Conservation (phyloP, 2,113 vertebrate genomes). For the Ageneiosus marmoratus region DNA sequence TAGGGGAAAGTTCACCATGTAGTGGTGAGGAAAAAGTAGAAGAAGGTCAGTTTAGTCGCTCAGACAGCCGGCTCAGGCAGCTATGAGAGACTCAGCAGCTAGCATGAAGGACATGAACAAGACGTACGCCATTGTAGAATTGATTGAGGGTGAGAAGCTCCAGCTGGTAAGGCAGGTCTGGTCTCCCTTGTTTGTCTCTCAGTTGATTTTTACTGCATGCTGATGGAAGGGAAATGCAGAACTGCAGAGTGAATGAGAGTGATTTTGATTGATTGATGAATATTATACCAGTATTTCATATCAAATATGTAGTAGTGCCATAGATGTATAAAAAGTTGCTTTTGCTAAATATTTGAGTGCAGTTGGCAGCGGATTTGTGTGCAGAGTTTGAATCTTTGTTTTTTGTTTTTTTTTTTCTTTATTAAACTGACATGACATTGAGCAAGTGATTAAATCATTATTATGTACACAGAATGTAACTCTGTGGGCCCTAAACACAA, state of each 20-base stretch:
- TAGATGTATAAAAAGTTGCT: neutral
- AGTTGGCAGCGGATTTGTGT: neutral
- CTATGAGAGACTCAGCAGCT: slow-evolving; percentile 48
- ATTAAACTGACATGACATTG: neutral
- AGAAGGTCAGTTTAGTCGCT: slow-evolving; percentile 56
- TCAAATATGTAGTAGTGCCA: neutral
- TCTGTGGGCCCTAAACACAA: neutral
- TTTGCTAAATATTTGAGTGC: neutral
- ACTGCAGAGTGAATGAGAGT: neutral
- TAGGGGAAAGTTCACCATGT: slow-evolving; percentile 77
- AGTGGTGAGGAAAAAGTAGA: slow-evolving; percentile 64
- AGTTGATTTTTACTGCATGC: neutral
- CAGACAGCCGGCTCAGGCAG: slow-evolving; percentile 40
- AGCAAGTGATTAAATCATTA: neutral
- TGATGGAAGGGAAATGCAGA: neutral
- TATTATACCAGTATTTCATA: neutral
- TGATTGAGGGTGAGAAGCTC: slow-evolving; percentile 77
- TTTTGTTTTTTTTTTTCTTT: neutral
- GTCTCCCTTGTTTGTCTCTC: neutral
- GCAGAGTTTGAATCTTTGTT: neutral
- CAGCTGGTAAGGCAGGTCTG: slow-evolving; percentile 73
- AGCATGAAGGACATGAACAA: slow-evolving; percentile 77
- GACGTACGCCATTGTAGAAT: slow-evolving; percentile 77
- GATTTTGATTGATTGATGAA: slow-evolving; percentile 11
- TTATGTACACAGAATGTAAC: neutral